Percentiles rank a stretch among this genome's conserved stretches.
Evolutionary conservation across 1,140 invertebrate species (phyloP).

Genomic region (Arctopsyche grandis): DNA sequence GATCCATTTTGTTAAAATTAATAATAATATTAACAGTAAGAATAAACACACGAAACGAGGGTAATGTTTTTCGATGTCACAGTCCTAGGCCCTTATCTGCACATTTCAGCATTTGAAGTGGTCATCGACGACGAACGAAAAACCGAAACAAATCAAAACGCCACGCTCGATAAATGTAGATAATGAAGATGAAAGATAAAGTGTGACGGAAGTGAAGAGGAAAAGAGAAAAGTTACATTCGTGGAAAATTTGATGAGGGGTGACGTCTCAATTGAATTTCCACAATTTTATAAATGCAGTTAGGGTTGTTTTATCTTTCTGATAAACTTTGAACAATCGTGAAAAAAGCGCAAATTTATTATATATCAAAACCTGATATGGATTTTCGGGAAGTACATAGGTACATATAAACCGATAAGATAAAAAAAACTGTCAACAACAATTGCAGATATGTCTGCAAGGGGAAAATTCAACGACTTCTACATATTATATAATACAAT

Average conservation of each 20-base stretch:
- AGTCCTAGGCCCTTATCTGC: background rate
- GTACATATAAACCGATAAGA: no score
- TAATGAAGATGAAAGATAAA: slow-evolving; percentile 15
- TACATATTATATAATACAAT: no score
- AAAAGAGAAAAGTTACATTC: background rate
- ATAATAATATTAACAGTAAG: slow-evolving; percentile 8
- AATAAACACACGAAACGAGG: background rate
- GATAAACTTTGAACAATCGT: no score
- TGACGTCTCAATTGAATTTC: slow-evolving; percentile 18
- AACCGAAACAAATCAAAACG: background rate
- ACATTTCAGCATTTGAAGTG: background rate
- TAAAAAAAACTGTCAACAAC: no score
- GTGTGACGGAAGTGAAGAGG: background rate
- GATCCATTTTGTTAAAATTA: slow-evolving; percentile 31
- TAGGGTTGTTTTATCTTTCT: no score
- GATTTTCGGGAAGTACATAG: no score
- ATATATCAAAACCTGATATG: no score
- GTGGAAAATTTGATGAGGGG: slow-evolving; percentile 15
- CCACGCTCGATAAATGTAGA: background rate
- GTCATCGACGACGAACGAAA: no score
- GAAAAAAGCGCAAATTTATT: no score
- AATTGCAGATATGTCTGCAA: no score
- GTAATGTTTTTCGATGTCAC: background rate
- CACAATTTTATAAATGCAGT: background rate
- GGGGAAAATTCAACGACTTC: no score